A percentile compares a stretch with the other conserved stretches of the same genome.
Evolutionary conservation across 37 sponge, comb jelly and placozoan species (phyloP).

Genomic region (Cladorhizidae sp.): DNA sequence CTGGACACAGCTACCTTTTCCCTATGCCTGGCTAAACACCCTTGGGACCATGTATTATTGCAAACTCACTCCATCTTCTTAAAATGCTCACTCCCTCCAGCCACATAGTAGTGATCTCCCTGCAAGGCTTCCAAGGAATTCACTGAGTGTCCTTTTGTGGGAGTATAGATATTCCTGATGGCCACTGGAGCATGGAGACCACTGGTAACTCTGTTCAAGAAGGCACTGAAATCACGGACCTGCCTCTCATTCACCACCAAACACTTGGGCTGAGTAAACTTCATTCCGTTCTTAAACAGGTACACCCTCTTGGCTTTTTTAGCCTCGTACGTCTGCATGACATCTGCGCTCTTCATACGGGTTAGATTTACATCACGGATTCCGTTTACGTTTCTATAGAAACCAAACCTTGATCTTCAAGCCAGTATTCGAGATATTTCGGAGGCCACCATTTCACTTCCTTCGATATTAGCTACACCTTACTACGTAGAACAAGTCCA

Average conservation of each 20-base stretch:
- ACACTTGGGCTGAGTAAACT: slow-evolving; percentile 38
- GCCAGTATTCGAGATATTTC: too few species aligned
- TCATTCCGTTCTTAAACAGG: slow-evolving; percentile 61
- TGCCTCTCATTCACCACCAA: slow-evolving; percentile 80
- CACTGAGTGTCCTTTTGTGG: slow-evolving; percentile 62
- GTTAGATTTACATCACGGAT: too few species aligned
- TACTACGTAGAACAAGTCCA: too few species aligned
- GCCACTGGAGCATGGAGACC: slow-evolving; percentile 82
- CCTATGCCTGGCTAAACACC: too few species aligned
- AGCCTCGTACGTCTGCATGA: slow-evolving; percentile 43
- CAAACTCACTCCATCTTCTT: slow-evolving; percentile 58
- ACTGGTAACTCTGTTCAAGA: slow-evolving; percentile 74
- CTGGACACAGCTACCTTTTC: too few species aligned
- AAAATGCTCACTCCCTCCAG: slow-evolving; percentile 84
- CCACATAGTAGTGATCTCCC: slow-evolving; percentile 78
- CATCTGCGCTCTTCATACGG: too few species aligned
- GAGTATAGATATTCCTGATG: slow-evolving; percentile 86
- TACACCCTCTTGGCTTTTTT: slow-evolving; percentile 62
- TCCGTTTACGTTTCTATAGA: too few species aligned
- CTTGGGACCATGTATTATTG: too few species aligned
- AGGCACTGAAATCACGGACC: slow-evolving; percentile 74
- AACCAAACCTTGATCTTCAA: too few species aligned
- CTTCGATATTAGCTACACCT: too few species aligned
- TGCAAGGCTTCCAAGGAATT: slow-evolving; percentile 49
- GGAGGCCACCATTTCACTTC: too few species aligned